Base-by-base conservation (phyloP, 2,113 vertebrate species). In the Cacatua alba region DNA sequence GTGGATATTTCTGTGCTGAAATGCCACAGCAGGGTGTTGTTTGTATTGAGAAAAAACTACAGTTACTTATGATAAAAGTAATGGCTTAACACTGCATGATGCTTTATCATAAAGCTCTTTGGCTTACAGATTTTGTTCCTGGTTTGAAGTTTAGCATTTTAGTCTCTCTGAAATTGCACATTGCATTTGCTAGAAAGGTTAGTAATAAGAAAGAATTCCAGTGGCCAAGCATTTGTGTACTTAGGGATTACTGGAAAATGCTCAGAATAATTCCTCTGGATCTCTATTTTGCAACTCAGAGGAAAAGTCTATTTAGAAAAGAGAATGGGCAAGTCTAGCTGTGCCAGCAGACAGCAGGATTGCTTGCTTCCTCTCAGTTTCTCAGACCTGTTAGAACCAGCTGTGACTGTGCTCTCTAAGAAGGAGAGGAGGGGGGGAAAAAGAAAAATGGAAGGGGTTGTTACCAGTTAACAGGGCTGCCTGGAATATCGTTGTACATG, bases 1-100 rank as follows among this genome's bases (percentile, higher is more conserved):
- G 29, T 44, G 25, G 16, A 11, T 48, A 51, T 79, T 93, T 92
- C 57, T 75, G 9, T 59, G 37, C n/a, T 95, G 75, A 88, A 94
- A 86, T 16, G 17, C 26, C 67, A 28, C 59, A 65, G 18, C 2
- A 1, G 43, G 69, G 3, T 74, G 39, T 31, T 88, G 33, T 60
- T 82, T 67, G 3, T 46, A 31, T 24, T 2, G 6, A 28, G 41
- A 77, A 82, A 70, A 39, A 87, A 62, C 75, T 46, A 13, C 51
- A 23, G n/a, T 35, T 52, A 59, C 4, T 94, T 95, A n/a, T 85
- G 64, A 35, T 65, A 46, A 31, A 83, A 72, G 17, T 24, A 43
- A 49, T 44, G 31, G 17, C 29, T 81, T 37, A 46, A 6, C 2
- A 5, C 26, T 77, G n/a, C 21, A 37, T 69, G 19, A 65, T 71